Conservation (phyloP, 1,140 invertebrate species). For the Popillia japonica region DNA sequence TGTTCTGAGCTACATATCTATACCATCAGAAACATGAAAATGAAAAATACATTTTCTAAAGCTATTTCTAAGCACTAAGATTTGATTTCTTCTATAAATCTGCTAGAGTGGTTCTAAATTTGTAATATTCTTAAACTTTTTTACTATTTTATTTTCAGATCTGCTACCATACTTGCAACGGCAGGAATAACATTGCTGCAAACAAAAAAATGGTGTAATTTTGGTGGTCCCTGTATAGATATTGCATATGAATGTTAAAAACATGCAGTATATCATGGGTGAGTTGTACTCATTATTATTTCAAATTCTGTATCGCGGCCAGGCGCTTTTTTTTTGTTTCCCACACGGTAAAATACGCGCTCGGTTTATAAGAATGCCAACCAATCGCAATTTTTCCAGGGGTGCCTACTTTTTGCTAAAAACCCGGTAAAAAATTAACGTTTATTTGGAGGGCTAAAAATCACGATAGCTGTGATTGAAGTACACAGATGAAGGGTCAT, state of each 20-base stretch:
- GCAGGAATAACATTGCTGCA: no score
- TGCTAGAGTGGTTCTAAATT: no score
- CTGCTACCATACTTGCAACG: no score
- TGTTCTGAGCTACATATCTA: no score
- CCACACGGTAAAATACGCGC: not conserved
- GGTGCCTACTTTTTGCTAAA: slow-evolving; percentile 27
- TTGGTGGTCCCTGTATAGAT: no score
- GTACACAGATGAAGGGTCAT: slow-evolving; percentile 48
- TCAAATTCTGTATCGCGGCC: slow-evolving; percentile 4
- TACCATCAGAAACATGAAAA: no score
- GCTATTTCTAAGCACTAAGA: no score
- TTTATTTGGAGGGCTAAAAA: slow-evolving; percentile 46
- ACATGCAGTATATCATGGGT: not conserved
- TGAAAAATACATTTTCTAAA: no score
- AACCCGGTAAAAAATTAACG: slow-evolving; percentile 25
- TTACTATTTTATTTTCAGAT: no score
- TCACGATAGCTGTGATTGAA: slow-evolving; percentile 51
- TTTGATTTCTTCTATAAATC: no score
- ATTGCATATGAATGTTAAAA: not conserved
- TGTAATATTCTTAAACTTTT: no score
- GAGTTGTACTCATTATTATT: not conserved
- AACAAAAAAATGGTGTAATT: no score
- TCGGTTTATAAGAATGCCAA: slow-evolving; percentile 1
- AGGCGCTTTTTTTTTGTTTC: not conserved
- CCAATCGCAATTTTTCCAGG: slow-evolving; percentile 7